Evolutionary conservation across 2,888 invertebrate genomes (phyloP).

Genomic region (Chalcosyrphus nemorum): DNA sequence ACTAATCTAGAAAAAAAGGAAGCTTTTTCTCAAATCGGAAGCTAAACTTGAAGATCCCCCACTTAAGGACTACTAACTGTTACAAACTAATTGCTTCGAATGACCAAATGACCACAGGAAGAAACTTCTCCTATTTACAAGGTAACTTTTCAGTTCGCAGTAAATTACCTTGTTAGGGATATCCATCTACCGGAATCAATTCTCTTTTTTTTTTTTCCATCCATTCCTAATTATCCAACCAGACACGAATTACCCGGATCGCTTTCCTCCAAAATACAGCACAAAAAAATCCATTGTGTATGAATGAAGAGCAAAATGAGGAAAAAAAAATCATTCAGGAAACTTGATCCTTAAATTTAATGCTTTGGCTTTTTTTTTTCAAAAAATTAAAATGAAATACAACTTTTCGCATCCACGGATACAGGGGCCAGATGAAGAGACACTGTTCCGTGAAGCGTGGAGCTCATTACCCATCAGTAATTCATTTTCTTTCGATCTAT

Average conservation of each 20-base stretch:
- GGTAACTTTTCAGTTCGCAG: constrained; percentile 40
- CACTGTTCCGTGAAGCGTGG: constrained; percentile 59
- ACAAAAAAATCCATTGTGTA: constrained; percentile 9
- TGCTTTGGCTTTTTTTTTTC: constrained; percentile 24
- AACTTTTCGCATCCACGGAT: constrained; percentile 63
- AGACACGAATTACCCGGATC: constrained; percentile 64
- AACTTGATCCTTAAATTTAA: constrained; percentile 70
- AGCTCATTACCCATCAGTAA: constrained; percentile 71
- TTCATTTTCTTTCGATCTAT: constrained; percentile 66
- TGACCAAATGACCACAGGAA: constrained; percentile 27
- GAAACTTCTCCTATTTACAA: neutral
- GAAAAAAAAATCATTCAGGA: constrained; percentile 42
- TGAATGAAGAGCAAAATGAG: constrained; percentile 2
- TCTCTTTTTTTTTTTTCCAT: constrained; percentile 22
- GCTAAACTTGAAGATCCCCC: neutral
- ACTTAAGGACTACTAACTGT: neutral
- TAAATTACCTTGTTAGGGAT: constrained; percentile 54
- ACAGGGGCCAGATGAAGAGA: constrained; percentile 58
- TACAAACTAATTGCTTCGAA: constrained; percentile 33
- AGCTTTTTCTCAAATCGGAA: neutral
- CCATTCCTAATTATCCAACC: constrained; percentile 67
- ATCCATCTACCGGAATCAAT: constrained; percentile 35
- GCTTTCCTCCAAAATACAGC: constrained; percentile 16
- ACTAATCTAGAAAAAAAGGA: neutral
- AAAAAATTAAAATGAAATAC: constrained; percentile 62